A percentile compares a stretch with the other conserved stretches of the same genome.
phyloP scores from a whole-genome alignment of 2,113 vertebrate genomes.

The Struthio camelus region DNA sequence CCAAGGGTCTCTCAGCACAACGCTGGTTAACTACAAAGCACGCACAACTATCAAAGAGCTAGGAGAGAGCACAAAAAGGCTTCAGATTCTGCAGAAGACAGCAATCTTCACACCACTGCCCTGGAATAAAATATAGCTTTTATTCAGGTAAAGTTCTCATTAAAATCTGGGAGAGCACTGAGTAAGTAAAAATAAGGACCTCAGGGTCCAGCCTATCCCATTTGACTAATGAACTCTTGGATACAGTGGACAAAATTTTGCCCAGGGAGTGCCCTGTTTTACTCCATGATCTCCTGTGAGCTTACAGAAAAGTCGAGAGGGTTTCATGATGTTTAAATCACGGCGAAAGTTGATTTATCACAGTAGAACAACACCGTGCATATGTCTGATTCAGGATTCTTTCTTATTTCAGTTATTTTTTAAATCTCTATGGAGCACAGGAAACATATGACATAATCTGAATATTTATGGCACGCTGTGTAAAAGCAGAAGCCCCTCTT shows the following conservation, averaged over 20 bases:
- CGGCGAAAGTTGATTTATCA: not conserved
- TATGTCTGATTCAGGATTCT: not conserved
- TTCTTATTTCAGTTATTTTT: not conserved
- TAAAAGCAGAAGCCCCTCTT: conserved; percentile 41
- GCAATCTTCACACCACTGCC: not conserved
- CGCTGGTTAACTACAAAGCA: not conserved
- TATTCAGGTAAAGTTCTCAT: conserved; percentile 31
- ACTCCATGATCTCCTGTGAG: not conserved
- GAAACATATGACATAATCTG: conserved; percentile 55
- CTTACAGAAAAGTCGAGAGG: not conserved
- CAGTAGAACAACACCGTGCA: not conserved
- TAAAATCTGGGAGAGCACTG: conserved; percentile 1
- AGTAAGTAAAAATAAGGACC: conserved; percentile 24
- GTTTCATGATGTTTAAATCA: not conserved
- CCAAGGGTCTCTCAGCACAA: not conserved
- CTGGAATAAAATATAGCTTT: not conserved
- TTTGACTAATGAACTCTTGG: not conserved
- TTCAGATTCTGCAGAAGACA: not conserved
- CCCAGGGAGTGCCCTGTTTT: not conserved
- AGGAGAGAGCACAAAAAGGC: not conserved
- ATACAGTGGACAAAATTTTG: not conserved
- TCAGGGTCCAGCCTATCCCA: not conserved
- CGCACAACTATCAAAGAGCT: not conserved
- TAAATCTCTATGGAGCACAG: conserved; percentile 7
- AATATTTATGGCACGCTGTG: conserved; percentile 45